Evolutionary conservation across 2,113 vertebrate species (phyloP), one percentile per base, ranked within the genome.

Genomic region (Leptosomus discolor): DNA sequence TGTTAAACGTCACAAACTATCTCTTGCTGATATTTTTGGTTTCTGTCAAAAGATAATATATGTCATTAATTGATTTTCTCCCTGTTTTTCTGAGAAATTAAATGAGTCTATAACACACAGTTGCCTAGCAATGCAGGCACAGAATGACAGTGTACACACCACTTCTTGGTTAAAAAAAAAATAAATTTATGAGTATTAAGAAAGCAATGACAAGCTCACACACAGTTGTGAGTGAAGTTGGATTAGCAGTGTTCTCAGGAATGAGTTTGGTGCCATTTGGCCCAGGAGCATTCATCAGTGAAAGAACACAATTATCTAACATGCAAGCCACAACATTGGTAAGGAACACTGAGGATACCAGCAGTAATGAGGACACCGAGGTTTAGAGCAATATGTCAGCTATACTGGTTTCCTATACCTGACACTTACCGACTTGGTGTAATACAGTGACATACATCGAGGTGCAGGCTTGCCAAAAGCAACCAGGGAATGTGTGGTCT

Each of bases 71-170:
- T 88, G 45, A 69, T 63, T 61, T 86, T 82, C 32, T 77, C 32
- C 15, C 43, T 78, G 16, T 57, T 88, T 86, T 83, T 80, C 56
- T 46, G 18, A 63, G 53, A 29, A 87, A 70, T 39, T 56, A 85
- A 69, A 75, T 30, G 46, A 58, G 9, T 41, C 41, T 88, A 24
- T 79, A 57, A 86, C 56, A 21, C 37, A 70, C 30, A 46, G 84
- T 96, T 95, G 79, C 79, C 83, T 97, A 97, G 90, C 85, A 95
- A 96, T 94, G 54, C 41, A 75, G 43, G 23, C 48, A 30, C 46
- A 75, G 32, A 50, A 70, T 27, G 17, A 36, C 27, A 43, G 69
- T 12, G 76, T 46, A 24, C 15, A 54, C 17, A 60, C 18, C 7
- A 32, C 18, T 93, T 64, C 48, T 41, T 46, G n/a, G 46, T 53